These are phyloP conservation scores for Tupiocoris notatus DNA, from an alignment of 2,888 invertebrate species.

Conservation along the genomic window DNA sequence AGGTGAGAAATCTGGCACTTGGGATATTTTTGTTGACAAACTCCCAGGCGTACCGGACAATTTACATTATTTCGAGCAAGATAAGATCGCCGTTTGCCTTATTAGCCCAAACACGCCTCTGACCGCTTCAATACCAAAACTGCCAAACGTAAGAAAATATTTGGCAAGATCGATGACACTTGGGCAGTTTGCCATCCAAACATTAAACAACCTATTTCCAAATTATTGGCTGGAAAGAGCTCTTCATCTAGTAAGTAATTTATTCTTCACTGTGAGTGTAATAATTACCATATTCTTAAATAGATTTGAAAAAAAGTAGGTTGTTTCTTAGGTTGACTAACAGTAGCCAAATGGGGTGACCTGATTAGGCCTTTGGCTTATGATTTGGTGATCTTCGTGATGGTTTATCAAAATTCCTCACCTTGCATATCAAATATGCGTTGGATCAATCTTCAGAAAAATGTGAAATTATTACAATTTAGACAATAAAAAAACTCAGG, in stretches of 20 bases:
- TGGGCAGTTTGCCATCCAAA: slow-evolving; percentile 54
- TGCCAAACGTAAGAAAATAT: slow-evolving; percentile 42
- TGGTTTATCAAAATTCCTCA: too few relatives aligned
- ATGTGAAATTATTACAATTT: too few relatives aligned
- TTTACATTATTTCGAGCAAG: slow-evolving; percentile 60
- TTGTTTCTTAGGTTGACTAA: too few relatives aligned
- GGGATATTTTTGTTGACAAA: slow-evolving; percentile 77
- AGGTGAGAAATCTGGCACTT: slow-evolving; percentile 76
- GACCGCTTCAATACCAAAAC: slow-evolving; percentile 58
- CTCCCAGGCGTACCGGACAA: slow-evolving; percentile 72
- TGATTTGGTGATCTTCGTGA: too few relatives aligned
- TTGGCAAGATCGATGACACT: slow-evolving; percentile 53
- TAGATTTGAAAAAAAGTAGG: too few relatives aligned
- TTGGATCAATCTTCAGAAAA: too few relatives aligned
- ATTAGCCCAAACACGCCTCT: slow-evolving; percentile 58
- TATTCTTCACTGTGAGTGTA: too few relatives aligned
- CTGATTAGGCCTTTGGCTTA: too few relatives aligned
- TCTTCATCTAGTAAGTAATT: slow-evolving; percentile 61
- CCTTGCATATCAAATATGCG: too few relatives aligned
- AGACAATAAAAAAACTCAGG: too few relatives aligned
- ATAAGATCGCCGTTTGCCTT: slow-evolving; percentile 67
- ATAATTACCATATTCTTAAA: too few relatives aligned
- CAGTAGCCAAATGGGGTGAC: too few relatives aligned
- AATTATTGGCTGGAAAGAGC: slow-evolving; percentile 64
- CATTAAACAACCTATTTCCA: slow-evolving; percentile 61